Evolutionary conservation across 2,797 vertebrate species (phyloP).

Genomic region (Cuniculus paca): DNA sequence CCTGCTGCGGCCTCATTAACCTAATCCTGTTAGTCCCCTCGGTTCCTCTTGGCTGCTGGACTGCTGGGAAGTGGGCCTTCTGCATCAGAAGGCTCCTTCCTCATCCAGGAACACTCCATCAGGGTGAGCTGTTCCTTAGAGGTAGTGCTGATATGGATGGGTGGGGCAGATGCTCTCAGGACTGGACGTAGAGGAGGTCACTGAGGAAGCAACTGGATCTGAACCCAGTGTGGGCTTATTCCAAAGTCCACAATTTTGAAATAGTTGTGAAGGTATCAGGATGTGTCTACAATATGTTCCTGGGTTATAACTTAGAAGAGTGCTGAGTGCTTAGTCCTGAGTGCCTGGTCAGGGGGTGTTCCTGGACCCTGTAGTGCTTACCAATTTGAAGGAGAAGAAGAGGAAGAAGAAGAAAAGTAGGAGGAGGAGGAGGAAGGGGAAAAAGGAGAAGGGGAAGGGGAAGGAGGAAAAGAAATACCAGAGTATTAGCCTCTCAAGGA

Average conservation of each 20-base stretch:
- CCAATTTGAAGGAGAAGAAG: neutral
- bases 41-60: neutral
- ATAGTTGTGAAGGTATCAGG: neutral
- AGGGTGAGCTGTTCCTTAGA: neutral
- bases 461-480: neutral
- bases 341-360: neutral
- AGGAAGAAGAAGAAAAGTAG: neutral
- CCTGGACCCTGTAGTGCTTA: no score
- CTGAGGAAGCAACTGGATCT: neutral
- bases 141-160: fast-evolving
- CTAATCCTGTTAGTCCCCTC: slow-evolving; percentile 20
- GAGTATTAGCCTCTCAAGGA: neutral
- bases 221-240: neutral
- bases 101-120: no score
- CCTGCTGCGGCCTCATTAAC: slow-evolving; percentile 43
- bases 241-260: neutral
- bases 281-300: neutral
- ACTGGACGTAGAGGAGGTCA: neutral
- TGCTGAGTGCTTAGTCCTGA: neutral
- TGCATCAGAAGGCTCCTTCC: neutral
- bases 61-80: neutral
- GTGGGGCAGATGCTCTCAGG: neutral
- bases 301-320: neutral
- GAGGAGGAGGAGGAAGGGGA: no score
- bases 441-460: no score